A percentile compares a stretch with the other conserved stretches of the same genome.
Evolutionary conservation across 1,140 invertebrate species (phyloP).

Genomic region (Tetramorium alpestre): DNA sequence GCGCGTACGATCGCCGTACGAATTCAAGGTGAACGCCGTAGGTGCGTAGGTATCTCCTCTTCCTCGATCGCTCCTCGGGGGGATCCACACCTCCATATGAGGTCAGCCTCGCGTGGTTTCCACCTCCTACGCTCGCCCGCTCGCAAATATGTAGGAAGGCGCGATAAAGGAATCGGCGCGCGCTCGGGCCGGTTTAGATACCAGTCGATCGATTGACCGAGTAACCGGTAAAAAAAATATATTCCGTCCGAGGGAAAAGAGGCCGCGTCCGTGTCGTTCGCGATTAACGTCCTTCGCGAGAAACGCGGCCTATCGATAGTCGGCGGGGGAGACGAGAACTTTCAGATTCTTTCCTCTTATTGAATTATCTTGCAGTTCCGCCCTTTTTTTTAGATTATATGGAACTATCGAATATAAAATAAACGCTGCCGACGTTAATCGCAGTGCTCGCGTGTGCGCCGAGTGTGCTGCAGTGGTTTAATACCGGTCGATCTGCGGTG

Average conservation of each 20-base stretch:
- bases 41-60: conserved; percentile 64
- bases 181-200: conserved; percentile 36
- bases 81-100: conserved; percentile 62
- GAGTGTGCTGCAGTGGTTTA: not conserved
- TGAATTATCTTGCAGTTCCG: not conserved
- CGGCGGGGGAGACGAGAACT: not conserved
- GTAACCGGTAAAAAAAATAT: not conserved
- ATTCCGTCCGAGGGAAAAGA: not conserved
- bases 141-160: conserved; percentile 34
- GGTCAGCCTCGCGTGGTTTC: conserved; percentile 48
- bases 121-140: conserved; percentile 49
- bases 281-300: not conserved
- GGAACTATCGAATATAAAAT: not conserved
- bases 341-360: not conserved
- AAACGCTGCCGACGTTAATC: not conserved
- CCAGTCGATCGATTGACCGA: conserved; percentile 34
- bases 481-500: not conserved
- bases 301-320: not conserved
- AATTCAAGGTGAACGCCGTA: conserved; percentile 44
- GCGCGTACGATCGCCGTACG: not conserved
- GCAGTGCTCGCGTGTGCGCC: not conserved
- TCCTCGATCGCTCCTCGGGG: conserved; percentile 53
- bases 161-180: conserved; percentile 29
- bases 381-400: not conserved
- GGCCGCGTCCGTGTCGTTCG: not conserved